Base-by-base conservation (phyloP, 2,113 vertebrate genomes). In the Cyanistes caeruleus region DNA sequence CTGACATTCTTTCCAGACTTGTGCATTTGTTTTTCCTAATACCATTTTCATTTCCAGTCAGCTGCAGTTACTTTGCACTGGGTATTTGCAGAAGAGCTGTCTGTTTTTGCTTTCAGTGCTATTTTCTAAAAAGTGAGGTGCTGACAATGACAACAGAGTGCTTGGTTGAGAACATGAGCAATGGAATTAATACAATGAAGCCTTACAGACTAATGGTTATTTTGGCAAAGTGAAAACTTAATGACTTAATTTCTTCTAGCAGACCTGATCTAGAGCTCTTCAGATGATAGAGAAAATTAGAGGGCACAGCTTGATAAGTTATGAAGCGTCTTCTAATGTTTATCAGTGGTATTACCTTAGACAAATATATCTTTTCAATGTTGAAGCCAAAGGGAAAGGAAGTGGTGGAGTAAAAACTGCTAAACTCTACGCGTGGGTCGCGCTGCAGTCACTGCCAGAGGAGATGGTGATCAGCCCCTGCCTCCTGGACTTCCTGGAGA, bases 391-490 rank as follows among this genome's bases (percentile, higher is more conserved):
- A 99, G 99, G 98, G 70, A 99, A 99, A 96, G 98, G 98, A 90
- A 98, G 98, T 28, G 98, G 98, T 64, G 99, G 99, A 63, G 98
- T 99, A 41, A 99, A 99, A 98, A 99, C 98, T 3, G 99, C 99
- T 74, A 99, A 99, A 89, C 97, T 99, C 7, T 99, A 99, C 1
- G 99, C 99, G 4, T 99, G 99, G 99, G 99, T 99, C 83, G 99
- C 99, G 0, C 99, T 99, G 24, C 99, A 99, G 96, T 99, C 99
- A 1, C 97, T 99, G 88, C 99, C 99, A 10, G 99, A 99, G 91
- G 99, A 99, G 95, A 99, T 99, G 99, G 99, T 99, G 56, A 99
- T 99, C 95, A 99, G 99, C 69, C 99, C 99, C 16, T 99, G 99
- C 96, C 96, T 99, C 33, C 97, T 99, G 87, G 99, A 99, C 95